Percentiles rank a stretch among this genome's conserved stretches.
Evolutionary conservation across 1,140 invertebrate genomes (phyloP).

Genomic region (Apis laboriosa): DNA sequence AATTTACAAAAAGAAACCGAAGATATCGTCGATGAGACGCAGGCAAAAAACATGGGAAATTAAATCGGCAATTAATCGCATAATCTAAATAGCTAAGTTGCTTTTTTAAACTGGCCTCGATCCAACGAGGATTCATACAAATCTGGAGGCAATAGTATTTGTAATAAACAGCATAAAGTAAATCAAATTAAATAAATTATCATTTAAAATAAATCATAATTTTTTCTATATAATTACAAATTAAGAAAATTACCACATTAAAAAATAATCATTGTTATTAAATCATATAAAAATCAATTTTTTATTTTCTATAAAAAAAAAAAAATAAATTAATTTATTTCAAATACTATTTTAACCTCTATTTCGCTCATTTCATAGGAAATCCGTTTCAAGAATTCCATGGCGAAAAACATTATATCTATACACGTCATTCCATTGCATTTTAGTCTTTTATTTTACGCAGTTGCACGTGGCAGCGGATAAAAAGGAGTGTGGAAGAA

Average conservation of each 20-base stretch:
- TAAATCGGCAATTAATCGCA: neutral
- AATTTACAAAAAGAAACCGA: neutral
- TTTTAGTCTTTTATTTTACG: constrained; percentile 31
- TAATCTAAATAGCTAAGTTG: neutral
- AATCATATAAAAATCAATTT: too few species aligned
- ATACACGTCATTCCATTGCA: neutral
- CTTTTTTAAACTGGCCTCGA: constrained; percentile 26
- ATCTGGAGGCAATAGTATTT: constrained; percentile 21
- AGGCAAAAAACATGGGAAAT: neutral
- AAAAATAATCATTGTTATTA: neutral
- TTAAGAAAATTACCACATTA: neutral
- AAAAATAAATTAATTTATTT: neutral
- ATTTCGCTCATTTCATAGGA: neutral
- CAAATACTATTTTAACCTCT: constrained; percentile 17
- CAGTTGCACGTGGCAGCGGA: constrained; percentile 1
- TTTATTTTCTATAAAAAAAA: neutral
- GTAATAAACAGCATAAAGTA: neutral
- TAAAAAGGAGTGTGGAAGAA: constrained; percentile 32
- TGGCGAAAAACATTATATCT: neutral
- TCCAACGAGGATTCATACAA: neutral
- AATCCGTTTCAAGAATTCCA: neutral
- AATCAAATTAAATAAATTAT: neutral
- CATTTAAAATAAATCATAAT: neutral
- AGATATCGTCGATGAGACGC: neutral
- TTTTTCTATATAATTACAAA: neutral